phyloP scores from a whole-genome alignment of 2,797 vertebrate genomes.

The Mormyrus hasselquistii region DNA sequence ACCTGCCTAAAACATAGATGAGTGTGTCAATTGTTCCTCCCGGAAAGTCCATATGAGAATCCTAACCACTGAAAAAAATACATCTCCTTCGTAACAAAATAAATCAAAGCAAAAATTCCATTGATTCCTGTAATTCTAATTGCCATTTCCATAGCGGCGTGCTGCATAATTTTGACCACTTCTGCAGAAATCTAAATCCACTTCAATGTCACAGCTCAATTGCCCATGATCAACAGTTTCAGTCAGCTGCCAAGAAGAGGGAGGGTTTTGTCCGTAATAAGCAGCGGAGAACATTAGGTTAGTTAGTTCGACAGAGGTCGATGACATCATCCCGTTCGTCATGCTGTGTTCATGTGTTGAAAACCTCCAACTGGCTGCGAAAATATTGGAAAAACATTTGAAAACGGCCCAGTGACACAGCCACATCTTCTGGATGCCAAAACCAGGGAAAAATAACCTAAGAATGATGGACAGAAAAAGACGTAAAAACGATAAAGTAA shows the following conservation, averaged over 20 bases:
- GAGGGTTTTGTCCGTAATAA: constrained; percentile 11
- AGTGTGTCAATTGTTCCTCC: neutral
- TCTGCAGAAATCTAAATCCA: constrained; percentile 19
- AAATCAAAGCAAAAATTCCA: neutral
- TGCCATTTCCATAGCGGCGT: constrained; percentile 8
- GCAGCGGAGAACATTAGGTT: constrained; percentile 21
- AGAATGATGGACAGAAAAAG: neutral
- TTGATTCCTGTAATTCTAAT: constrained; percentile 27
- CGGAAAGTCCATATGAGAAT: neutral
- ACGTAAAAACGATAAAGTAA: neutral
- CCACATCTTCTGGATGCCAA: neutral
- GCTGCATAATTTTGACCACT: constrained; percentile 5
- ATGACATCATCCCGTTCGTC: neutral
- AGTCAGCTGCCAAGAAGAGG: constrained; percentile 19
- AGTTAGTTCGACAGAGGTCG: constrained; percentile 24
- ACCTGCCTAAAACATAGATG: neutral
- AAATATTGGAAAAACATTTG: neutral
- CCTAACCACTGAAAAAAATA: neutral
- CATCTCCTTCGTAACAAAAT: neutral
- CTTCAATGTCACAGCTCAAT: constrained; percentile 26
- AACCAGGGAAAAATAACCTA: neutral
- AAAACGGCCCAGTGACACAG: neutral
- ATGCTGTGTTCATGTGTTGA: constrained; percentile 10
- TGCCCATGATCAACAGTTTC: constrained; percentile 22
- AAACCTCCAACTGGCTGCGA: constrained; percentile 7